Evolutionary conservation across 1,140 invertebrate species (phyloP).

Genomic region (Megalopta genalis): DNA sequence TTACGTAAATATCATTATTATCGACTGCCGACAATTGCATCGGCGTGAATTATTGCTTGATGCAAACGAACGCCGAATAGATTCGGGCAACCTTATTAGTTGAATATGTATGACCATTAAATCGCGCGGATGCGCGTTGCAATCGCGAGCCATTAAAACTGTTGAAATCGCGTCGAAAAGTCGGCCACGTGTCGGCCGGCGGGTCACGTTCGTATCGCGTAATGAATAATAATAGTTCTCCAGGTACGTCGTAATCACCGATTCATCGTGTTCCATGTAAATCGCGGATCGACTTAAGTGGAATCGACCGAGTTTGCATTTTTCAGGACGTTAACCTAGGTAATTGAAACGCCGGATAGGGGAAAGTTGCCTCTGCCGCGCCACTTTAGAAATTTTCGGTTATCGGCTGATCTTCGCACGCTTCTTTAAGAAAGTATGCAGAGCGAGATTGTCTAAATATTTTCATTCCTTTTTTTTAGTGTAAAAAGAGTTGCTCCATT

Average conservation of each 20-base stretch:
- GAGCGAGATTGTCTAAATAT: too few relatives aligned
- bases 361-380: neutral
- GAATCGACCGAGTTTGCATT: slow-evolving; percentile 17
- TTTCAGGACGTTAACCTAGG: slow-evolving; percentile 26
- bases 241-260: slow-evolving; percentile 24
- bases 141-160: slow-evolving; percentile 12
- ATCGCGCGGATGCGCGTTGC: neutral
- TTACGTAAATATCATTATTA: too few relatives aligned
- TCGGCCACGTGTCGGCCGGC: slow-evolving; percentile 19
- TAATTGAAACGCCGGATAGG: slow-evolving; percentile 44
- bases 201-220: slow-evolving; percentile 23
- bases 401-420: too few relatives aligned
- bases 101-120: neutral
- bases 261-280: slow-evolving; percentile 13
- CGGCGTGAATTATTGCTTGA: neutral
- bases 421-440: too few relatives aligned
- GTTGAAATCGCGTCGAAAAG: slow-evolving; percentile 17
- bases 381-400: too few relatives aligned
- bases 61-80: neutral
- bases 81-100: neutral
- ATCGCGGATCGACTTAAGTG: slow-evolving; percentile 8
- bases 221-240: slow-evolving; percentile 39
- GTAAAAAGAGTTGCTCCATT: too few relatives aligned
- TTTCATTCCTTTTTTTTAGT: too few relatives aligned
- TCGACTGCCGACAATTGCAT: too few relatives aligned